Percentiles rank a stretch among this genome's conserved stretches.
Evolutionary conservation across 2,113 vertebrate genomes (phyloP).

Genomic region (Kryptolebias marmoratus): DNA sequence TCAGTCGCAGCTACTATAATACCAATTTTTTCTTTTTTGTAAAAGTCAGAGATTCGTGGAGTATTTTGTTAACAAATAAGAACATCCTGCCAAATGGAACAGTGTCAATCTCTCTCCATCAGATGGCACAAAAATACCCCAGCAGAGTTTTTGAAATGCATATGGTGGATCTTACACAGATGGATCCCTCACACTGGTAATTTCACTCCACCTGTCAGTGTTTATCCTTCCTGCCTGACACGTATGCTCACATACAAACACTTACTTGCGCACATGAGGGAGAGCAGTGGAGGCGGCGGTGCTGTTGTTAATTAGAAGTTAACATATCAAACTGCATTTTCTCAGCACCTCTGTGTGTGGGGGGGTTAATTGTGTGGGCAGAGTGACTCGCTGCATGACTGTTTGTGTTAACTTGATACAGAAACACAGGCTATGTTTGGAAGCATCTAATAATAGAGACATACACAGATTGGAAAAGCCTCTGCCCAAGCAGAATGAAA

Average conservation of each 20-base stretch:
- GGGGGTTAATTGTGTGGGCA: slow-evolving; percentile 72
- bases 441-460: slow-evolving; percentile 70
- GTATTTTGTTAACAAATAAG: neutral
- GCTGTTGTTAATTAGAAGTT: slow-evolving; percentile 65
- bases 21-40: too few relatives aligned
- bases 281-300: slow-evolving; percentile 36
- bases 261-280: neutral
- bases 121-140: slow-evolving; percentile 44
- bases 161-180: slow-evolving; percentile 62
- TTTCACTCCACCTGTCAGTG: slow-evolving; percentile 61
- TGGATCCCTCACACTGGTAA: slow-evolving; percentile 46
- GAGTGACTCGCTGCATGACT: slow-evolving; percentile 57
- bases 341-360: slow-evolving; percentile 23
- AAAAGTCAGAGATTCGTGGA: too few relatives aligned
- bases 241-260: neutral
- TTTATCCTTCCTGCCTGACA: slow-evolving; percentile 31
- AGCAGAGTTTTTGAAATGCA: slow-evolving; percentile 44
- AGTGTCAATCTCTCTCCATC: slow-evolving; percentile 48
- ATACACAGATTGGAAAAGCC: slow-evolving; percentile 66
- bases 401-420: slow-evolving; percentile 62
- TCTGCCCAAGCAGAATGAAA: slow-evolving; percentile 59
- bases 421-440: slow-evolving; percentile 54
- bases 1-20: too few relatives aligned
- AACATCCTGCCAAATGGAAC: slow-evolving; percentile 42
- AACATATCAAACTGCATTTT: slow-evolving; percentile 56